Conservation (phyloP, 2,113 vertebrate species). For the Pipra filicauda region DNA sequence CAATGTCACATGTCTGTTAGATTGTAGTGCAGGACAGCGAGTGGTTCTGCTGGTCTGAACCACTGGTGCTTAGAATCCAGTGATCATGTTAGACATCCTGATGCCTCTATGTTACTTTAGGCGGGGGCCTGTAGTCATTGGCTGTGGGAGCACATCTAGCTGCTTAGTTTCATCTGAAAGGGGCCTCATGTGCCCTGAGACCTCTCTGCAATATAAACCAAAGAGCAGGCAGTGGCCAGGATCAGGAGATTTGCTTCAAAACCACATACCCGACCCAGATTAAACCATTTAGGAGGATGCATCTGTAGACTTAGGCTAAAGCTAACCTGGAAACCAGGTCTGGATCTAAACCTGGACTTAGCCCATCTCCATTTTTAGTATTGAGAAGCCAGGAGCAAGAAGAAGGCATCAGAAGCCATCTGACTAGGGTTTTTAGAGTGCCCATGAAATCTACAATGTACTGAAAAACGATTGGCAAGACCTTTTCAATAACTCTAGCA, state of each 20-base stretch:
- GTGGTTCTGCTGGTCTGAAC: not conserved
- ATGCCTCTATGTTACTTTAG: not conserved
- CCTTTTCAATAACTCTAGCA: not conserved
- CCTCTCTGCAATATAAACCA: not conserved
- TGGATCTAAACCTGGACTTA: not conserved
- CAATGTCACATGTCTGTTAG: accelerated
- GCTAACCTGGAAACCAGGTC: not conserved
- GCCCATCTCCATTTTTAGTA: not conserved
- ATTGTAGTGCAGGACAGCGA: not conserved
- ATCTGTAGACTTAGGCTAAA: not conserved
- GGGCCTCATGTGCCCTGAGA: not conserved
- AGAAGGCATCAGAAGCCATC: not conserved
- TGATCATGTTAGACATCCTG: not conserved
- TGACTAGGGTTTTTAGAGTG: not conserved
- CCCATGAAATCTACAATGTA: not conserved
- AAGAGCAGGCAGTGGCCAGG: not conserved
- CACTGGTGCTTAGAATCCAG: not conserved
- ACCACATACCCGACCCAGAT: not conserved
- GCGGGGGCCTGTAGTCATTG: accelerated
- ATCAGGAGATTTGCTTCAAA: not conserved
- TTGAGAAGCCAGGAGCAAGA: not conserved
- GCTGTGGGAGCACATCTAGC: not conserved
- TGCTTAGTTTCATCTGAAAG: not conserved
- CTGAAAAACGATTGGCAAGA: not conserved
- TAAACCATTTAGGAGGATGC: not conserved